Conservation (phyloP, 1,140 invertebrate genomes). For the Zelostemma sp. region DNA sequence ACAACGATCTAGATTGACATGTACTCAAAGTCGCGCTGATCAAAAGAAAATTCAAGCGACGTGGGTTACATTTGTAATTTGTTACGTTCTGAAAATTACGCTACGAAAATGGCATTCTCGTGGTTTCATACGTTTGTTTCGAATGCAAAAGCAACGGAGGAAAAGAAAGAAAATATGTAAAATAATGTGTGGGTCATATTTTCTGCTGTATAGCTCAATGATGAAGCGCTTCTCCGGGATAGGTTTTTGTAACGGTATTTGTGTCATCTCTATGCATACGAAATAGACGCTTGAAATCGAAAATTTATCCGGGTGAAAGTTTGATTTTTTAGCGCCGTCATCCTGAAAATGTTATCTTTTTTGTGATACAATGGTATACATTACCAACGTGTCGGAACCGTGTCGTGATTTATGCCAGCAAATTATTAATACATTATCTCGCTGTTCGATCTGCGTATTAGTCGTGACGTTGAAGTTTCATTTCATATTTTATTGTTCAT, state of each 20-base stretch:
- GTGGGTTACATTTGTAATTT: neutral
- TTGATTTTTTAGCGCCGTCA: constrained; percentile 28
- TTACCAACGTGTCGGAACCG: constrained; percentile 14
- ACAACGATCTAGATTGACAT: no score
- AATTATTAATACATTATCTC: constrained; percentile 41
- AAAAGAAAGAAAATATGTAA: constrained; percentile 20
- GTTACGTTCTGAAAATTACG: neutral
- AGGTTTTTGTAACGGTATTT: constrained; percentile 41
- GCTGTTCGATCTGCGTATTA: constrained; percentile 29
- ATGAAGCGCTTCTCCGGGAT: constrained; percentile 38
- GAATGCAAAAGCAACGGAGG: constrained; percentile 22
- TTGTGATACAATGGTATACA: constrained; percentile 22
- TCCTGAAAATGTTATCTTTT: constrained; percentile 20
- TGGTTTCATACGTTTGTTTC: constrained; percentile 36
- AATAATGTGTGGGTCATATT: constrained; percentile 32
- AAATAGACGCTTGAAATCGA: constrained; percentile 35
- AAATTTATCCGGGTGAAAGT: constrained; percentile 33
- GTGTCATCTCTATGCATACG: constrained; percentile 40
- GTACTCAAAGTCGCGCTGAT: neutral
- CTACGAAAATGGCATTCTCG: constrained; percentile 29
- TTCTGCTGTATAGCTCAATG: constrained; percentile 30
- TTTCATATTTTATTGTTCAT: no score
- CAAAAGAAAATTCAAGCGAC: neutral
- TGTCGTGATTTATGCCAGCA: constrained; percentile 31
- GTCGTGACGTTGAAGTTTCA: constrained; percentile 32